Evolutionary conservation across 2,888 invertebrate species (phyloP).

Genomic region (Alcis repandata): DNA sequence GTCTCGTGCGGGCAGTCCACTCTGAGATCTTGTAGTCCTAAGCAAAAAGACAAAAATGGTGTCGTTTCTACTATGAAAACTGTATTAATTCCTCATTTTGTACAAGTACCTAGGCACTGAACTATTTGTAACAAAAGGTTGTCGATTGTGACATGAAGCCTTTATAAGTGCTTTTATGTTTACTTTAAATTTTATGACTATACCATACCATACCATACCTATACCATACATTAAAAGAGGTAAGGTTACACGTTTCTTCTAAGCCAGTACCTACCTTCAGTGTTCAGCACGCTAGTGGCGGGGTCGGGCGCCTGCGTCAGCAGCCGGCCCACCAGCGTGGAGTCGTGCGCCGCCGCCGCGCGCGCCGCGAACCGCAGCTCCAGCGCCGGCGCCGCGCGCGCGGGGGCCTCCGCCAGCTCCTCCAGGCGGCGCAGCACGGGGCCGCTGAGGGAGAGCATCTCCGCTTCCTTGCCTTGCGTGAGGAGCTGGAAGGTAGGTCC

Average conservation of each 20-base stretch:
- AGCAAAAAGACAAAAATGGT: neutral
- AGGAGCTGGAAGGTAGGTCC: slow-evolving; percentile 77
- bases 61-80: too few relatives aligned
- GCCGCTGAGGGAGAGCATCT: slow-evolving; percentile 89
- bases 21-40: slow-evolving; percentile 87
- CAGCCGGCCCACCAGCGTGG: slow-evolving; percentile 71
- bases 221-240: too few relatives aligned
- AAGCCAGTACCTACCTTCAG: slow-evolving; percentile 87
- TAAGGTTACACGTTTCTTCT: too few relatives aligned
- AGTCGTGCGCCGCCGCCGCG: slow-evolving; percentile 65
- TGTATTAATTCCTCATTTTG: too few relatives aligned
- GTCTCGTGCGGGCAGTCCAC: slow-evolving; percentile 88
- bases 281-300: slow-evolving; percentile 85
- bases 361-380: slow-evolving; percentile 72
- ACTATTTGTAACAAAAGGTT: too few relatives aligned
- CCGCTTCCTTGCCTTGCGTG: slow-evolving; percentile 89
- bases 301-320: slow-evolving; percentile 89
- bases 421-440: slow-evolving; percentile 89
- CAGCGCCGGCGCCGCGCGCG: slow-evolving; percentile 63
- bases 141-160: too few relatives aligned
- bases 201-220: too few relatives aligned
- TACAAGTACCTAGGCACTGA: too few relatives aligned
- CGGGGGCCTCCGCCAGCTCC: slow-evolving; percentile 84
- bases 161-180: too few relatives aligned
- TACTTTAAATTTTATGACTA: too few relatives aligned